phyloP scores from a whole-genome alignment of 2,797 vertebrate genomes.

The Malacoctenus gilli region DNA sequence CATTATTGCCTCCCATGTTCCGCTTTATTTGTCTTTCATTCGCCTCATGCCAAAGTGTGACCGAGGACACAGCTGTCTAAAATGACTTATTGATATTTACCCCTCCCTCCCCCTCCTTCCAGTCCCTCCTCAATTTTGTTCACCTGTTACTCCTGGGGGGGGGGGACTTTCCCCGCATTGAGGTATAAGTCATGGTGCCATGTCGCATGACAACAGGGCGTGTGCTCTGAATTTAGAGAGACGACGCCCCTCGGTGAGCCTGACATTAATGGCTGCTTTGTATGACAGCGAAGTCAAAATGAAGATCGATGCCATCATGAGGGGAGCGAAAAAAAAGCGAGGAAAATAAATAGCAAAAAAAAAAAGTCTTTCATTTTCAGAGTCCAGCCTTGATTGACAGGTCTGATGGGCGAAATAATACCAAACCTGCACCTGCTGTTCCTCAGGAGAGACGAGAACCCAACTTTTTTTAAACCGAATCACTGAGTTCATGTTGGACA shows the following conservation, averaged over 20 bases:
- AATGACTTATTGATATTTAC: constrained; percentile 81
- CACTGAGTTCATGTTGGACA: too few relatives aligned
- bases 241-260: constrained; percentile 4
- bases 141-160: constrained; percentile 68
- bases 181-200: constrained; percentile 35
- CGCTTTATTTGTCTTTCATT: constrained; percentile 62
- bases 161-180: constrained; percentile 30
- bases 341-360: constrained; percentile 3
- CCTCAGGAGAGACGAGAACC: too few relatives aligned
- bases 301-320: constrained; percentile 27
- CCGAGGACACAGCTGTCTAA: constrained; percentile 59
- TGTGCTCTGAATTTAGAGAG: constrained; percentile 35
- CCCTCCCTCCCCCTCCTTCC: constrained; percentile 50
- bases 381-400: neutral
- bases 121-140: constrained; percentile 61
- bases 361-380: constrained; percentile 1
- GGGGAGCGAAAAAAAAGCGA: too few relatives aligned
- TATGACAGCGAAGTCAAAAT: constrained; percentile 15
- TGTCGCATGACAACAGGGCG: constrained; percentile 13
- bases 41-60: constrained; percentile 49
- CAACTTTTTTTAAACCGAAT: too few relatives aligned
- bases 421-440: too few relatives aligned
- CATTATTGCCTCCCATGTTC: constrained; percentile 46
- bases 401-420: too few relatives aligned
- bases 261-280: constrained; percentile 15